Evolutionary conservation across 2,113 vertebrate genomes (phyloP).

Genomic region (Albula glossodonta): DNA sequence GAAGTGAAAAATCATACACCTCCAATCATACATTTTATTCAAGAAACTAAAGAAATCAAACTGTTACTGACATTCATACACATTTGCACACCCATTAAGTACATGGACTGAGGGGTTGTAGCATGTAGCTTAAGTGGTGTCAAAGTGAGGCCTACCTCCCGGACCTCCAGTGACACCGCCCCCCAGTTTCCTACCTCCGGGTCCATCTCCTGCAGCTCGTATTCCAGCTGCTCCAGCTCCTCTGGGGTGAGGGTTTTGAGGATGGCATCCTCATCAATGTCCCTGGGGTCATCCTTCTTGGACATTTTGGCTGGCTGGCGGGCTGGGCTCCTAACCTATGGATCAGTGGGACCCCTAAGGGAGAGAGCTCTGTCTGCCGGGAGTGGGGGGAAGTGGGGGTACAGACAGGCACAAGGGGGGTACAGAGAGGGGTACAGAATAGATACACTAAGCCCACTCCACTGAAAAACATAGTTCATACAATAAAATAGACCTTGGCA

Average conservation of each 20-base stretch:
- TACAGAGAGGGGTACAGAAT: neutral
- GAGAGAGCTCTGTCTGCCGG: slow-evolving; percentile 33
- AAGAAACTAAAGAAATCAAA: too few relatives aligned
- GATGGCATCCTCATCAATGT: slow-evolving; percentile 95
- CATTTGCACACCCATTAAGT: too few relatives aligned
- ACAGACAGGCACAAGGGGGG: too few relatives aligned
- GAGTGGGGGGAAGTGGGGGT: neutral
- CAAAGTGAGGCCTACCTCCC: neutral
- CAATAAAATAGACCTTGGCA: too few relatives aligned
- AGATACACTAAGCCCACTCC: neutral
- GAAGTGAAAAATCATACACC: too few relatives aligned
- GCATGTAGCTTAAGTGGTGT: neutral
- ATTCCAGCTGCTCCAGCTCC: slow-evolving; percentile 85
- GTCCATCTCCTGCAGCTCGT: slow-evolving; percentile 92
- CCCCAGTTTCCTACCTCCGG: slow-evolving; percentile 77
- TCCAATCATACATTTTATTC: too few relatives aligned
- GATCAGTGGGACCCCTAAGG: slow-evolving; percentile 43
- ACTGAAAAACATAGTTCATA: neutral
- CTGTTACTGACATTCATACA: too few relatives aligned
- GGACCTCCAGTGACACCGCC: neutral
- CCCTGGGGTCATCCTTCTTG: slow-evolving; percentile 81
- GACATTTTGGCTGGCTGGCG: slow-evolving; percentile 63
- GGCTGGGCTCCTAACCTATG: slow-evolving; percentile 49
- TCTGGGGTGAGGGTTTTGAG: slow-evolving; percentile 81
- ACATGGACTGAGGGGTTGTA: neutral